phyloP scores from a whole-genome alignment of 2,888 invertebrate genomes.

The Cheilosia pagana region DNA sequence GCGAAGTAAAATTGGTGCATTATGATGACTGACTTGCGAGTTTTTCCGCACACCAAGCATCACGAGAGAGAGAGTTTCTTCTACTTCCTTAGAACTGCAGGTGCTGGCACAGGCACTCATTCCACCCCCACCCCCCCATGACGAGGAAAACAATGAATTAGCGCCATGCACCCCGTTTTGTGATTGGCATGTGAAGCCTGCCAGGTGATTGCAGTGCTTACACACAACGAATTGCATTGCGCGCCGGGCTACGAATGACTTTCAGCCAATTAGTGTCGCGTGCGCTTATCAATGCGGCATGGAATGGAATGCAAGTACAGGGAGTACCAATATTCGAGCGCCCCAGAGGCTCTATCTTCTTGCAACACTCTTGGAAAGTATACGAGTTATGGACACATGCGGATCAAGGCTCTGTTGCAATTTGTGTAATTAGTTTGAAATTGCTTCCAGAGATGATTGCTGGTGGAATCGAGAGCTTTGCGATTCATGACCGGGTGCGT shows the following conservation, averaged over 20 bases:
- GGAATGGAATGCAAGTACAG: slow-evolving; percentile 55
- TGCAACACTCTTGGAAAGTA: slow-evolving; percentile 42
- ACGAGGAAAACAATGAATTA: slow-evolving; percentile 69
- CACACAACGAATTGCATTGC: slow-evolving; percentile 19
- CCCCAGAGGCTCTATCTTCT: slow-evolving; percentile 50
- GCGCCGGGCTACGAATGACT: slow-evolving; percentile 45
- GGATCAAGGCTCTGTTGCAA: slow-evolving; percentile 57
- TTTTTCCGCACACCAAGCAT: slow-evolving; percentile 38
- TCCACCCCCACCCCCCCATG: slow-evolving; percentile 3
- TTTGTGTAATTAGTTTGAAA: slow-evolving; percentile 73
- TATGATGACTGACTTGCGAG: slow-evolving; percentile 57
- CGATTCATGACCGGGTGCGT: slow-evolving; percentile 77
- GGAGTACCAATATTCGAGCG: slow-evolving; percentile 21
- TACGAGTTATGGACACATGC: slow-evolving; percentile 58
- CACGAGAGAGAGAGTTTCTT: slow-evolving; percentile 28
- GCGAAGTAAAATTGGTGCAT: slow-evolving; percentile 59
- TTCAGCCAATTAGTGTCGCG: slow-evolving; percentile 72
- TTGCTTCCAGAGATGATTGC: slow-evolving; percentile 73
- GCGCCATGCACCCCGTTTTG: slow-evolving; percentile 69
- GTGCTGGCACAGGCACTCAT: slow-evolving; percentile 24
- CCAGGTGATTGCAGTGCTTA: slow-evolving; percentile 65
- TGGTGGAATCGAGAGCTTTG: slow-evolving; percentile 76
- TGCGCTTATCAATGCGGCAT: slow-evolving; percentile 72
- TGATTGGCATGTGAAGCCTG: slow-evolving; percentile 73
- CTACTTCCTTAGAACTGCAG: slow-evolving; percentile 42